A percentile compares a stretch with the other conserved stretches of the same genome.
These are phyloP conservation scores for Nomada ruficornis DNA, from an alignment of 2,888 invertebrate species.

Conservation along the genomic window DNA sequence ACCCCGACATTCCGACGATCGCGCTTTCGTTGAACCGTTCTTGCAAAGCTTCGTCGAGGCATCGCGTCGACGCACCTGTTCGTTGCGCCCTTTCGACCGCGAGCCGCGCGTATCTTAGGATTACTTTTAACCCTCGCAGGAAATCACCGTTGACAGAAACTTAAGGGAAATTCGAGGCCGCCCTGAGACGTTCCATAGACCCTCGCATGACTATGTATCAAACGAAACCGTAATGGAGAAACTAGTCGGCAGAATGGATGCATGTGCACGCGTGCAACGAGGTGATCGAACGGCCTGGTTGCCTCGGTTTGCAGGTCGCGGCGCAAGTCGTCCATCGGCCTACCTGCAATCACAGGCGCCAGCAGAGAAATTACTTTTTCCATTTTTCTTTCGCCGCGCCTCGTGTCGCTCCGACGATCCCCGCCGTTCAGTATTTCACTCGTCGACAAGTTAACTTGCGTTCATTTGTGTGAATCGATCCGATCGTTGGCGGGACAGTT, in stretches of 20 bases:
- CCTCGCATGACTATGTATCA: constrained; percentile 17
- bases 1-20: constrained; percentile 14
- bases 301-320: constrained; percentile 69
- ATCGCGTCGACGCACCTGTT: no score
- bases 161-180: not conserved
- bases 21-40: constrained; percentile 45
- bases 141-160: not conserved
- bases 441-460: no score
- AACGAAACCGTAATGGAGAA: constrained; percentile 54
- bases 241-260: constrained; percentile 46
- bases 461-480: no score
- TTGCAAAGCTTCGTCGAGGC: not conserved
- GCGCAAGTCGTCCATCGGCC: constrained; percentile 71
- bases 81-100: no score
- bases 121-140: not conserved
- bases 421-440: not conserved
- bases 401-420: constrained; percentile 35
- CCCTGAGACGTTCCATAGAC: constrained; percentile 32
- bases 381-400: constrained; percentile 76
- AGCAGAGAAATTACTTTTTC: constrained; percentile 79
- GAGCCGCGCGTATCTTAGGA: no score
- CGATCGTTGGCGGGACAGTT: no score
- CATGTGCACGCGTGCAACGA: constrained; percentile 50
- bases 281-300: constrained; percentile 73
- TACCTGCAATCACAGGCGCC: constrained; percentile 67